Evolutionary conservation across 2,888 invertebrate genomes (phyloP), one percentile per base, ranked within the genome.

Genomic region (Hirudinaria manillensis): DNA sequence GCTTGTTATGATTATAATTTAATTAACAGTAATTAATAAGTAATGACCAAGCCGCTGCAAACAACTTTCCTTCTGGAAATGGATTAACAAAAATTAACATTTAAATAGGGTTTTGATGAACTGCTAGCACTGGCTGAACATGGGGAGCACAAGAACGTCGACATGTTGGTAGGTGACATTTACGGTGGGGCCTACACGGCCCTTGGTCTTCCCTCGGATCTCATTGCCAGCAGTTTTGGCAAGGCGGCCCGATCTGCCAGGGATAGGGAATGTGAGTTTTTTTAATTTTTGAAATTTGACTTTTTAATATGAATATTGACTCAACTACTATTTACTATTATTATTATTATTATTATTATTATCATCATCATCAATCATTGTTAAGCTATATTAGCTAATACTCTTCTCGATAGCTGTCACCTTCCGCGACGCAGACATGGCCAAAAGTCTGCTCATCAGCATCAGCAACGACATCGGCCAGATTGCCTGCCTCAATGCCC

Each of bases 401-500:
- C 13, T 45, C 1, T 45, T 45, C 45, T 1, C 45, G 45, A n/a
- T 74, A 78, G 79, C 66, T n/a, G 34, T 56, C 3, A 27, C 68
- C 3, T 79, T 78, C 66, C 67, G 74, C 7, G 80, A 80, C 68
- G 89, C 88, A 76, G 90, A 90, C 82, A 85, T 89, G 68, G 90
- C 89, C 10, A 87, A 89, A 77, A 89, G 89, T 83, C 85, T 90
- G 61, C 82, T 90, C 67, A 87, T 89, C 80, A 88, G 89, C 76
- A 90, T 90, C 79, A 89, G 89, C 82, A 90, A 90, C 82, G 90
- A 90, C 81, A 89, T 90, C 76, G 90, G 90, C n/a, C 90, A 90
- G 85, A 89, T 90, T 76, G 89, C 90, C 61, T 89, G 88, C 81
- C 87, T 90, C 3, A 89, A 90, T 80, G 90, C 90, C n/a, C 87